Evolutionary conservation across 1,140 invertebrate genomes (phyloP).

Genomic region (Phymorhynchus buccinoides): DNA sequence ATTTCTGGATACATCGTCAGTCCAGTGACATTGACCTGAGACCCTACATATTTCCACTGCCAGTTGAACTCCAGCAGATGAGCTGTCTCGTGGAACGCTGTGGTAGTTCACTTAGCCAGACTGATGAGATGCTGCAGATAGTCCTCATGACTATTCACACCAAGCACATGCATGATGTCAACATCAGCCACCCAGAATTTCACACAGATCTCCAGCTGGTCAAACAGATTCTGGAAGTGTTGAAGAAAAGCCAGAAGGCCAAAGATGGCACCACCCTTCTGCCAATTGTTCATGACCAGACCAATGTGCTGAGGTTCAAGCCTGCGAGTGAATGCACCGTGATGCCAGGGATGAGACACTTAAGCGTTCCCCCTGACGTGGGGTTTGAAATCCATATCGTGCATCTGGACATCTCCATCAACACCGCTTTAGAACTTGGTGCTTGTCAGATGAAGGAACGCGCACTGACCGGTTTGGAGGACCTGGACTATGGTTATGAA

Average conservation of each 20-base stretch:
- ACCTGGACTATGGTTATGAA: constrained; percentile 56
- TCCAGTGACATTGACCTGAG: constrained; percentile 14
- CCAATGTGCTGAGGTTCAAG: constrained; percentile 39
- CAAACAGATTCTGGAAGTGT: constrained; percentile 32
- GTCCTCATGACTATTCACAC: constrained; percentile 32
- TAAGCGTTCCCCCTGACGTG: constrained; percentile 34
- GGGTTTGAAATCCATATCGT: constrained; percentile 52
- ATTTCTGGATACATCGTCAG: constrained; percentile 32
- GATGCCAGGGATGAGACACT: background rate
- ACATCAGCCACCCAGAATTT: background rate
- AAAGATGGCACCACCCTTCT: constrained; percentile 36
- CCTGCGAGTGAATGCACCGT: constrained; percentile 51
- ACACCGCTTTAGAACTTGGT: constrained; percentile 57
- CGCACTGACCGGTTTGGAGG: constrained; percentile 49
- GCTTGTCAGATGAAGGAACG: constrained; percentile 55
- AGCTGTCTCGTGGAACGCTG: background rate
- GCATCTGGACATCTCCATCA: constrained; percentile 54
- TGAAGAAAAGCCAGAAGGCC: constrained; percentile 18
- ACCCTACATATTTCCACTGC: constrained; percentile 26
- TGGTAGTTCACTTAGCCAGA: constrained; percentile 51
- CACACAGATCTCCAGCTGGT: constrained; percentile 31
- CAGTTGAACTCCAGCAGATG: background rate
- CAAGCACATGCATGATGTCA: constrained; percentile 1
- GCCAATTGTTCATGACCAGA: constrained; percentile 37
- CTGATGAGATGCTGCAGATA: constrained; percentile 34